phyloP scores from a whole-genome alignment of 1,140 invertebrate genomes.

The Cheumatopsyche charites region DNA sequence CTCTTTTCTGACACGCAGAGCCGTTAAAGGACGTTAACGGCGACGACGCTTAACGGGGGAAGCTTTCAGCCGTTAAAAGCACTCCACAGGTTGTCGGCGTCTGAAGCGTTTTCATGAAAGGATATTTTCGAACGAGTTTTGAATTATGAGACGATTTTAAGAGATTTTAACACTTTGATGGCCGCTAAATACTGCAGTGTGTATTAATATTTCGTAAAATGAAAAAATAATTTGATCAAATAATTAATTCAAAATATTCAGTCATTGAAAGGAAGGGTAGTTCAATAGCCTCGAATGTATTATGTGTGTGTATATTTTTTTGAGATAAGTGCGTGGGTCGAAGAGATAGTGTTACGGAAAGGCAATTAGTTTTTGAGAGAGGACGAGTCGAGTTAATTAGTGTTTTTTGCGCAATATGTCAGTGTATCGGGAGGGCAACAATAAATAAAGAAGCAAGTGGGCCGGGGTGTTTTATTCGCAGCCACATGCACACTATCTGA shows the following conservation, averaged over 20 bases:
- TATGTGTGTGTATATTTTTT: not conserved
- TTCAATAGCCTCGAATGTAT: too few relatives aligned
- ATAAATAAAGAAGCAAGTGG: conserved; percentile 38
- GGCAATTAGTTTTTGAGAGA: conserved; percentile 30
- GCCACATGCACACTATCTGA: conserved; percentile 26
- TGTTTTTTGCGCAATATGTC: conserved; percentile 37
- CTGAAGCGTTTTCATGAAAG: not conserved
- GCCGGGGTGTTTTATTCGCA: conserved; percentile 31
- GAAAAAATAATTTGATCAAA: too few relatives aligned
- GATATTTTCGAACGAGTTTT: too few relatives aligned
- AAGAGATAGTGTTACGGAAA: conserved; percentile 10
- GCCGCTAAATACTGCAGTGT: too few relatives aligned
- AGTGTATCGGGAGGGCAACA: conserved; percentile 35
- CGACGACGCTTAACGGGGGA: not conserved
- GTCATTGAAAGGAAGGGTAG: too few relatives aligned
- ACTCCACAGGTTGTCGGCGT: conserved; percentile 21
- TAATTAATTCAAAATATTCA: too few relatives aligned
- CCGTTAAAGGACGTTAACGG: not conserved
- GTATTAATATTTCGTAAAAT: too few relatives aligned
- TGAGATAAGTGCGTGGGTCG: not conserved
- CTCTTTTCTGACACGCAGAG: too few relatives aligned
- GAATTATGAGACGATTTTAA: too few relatives aligned
- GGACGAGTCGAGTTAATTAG: conserved; percentile 33
- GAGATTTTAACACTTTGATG: too few relatives aligned
- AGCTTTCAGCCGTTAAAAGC: not conserved